Evolutionary conservation across 2,888 invertebrate species (phyloP).

Genomic region (Agriopis leucophaearia): DNA sequence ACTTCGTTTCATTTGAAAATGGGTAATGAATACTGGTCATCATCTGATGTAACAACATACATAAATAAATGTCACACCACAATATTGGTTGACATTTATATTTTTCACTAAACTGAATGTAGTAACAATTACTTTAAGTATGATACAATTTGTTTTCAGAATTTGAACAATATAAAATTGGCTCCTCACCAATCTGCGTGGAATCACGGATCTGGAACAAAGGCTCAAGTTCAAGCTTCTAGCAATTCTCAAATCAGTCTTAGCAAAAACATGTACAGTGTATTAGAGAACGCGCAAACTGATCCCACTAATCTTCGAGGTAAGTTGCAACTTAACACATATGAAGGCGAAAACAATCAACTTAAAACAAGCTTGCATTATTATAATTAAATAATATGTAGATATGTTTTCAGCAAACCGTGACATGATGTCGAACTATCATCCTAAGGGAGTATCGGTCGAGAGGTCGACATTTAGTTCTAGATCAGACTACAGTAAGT

Average conservation of each 20-base stretch:
- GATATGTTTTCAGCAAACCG: slow-evolving; percentile 65
- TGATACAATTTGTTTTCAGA: slow-evolving; percentile 59
- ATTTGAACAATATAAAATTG: slow-evolving; percentile 72
- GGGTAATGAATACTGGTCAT: neutral
- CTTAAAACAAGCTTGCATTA: neutral
- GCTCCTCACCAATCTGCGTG: slow-evolving; percentile 71
- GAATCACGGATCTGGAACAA: slow-evolving; percentile 78
- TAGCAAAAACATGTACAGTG: slow-evolving; percentile 74
- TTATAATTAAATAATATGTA: slow-evolving; percentile 23
- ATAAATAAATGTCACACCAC: too few species aligned
- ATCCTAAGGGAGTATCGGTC: slow-evolving; percentile 81
- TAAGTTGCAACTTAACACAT: slow-evolving; percentile 43
- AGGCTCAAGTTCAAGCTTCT: slow-evolving; percentile 64
- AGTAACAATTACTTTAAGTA: neutral
- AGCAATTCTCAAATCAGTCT: slow-evolving; percentile 72
- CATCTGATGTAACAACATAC: too few species aligned
- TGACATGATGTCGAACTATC: slow-evolving; percentile 70
- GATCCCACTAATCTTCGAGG: slow-evolving; percentile 74
- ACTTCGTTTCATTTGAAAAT: neutral
- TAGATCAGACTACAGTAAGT: slow-evolving; percentile 74
- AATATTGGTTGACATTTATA: neutral
- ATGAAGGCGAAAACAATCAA: neutral
- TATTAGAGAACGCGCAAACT: slow-evolving; percentile 69
- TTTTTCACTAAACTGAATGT: neutral
- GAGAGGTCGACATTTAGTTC: slow-evolving; percentile 82